Percentiles rank a stretch among this genome's conserved stretches.
Conservation (phyloP, 2,797 vertebrate species). For the Hipposideros larvatus region DNA sequence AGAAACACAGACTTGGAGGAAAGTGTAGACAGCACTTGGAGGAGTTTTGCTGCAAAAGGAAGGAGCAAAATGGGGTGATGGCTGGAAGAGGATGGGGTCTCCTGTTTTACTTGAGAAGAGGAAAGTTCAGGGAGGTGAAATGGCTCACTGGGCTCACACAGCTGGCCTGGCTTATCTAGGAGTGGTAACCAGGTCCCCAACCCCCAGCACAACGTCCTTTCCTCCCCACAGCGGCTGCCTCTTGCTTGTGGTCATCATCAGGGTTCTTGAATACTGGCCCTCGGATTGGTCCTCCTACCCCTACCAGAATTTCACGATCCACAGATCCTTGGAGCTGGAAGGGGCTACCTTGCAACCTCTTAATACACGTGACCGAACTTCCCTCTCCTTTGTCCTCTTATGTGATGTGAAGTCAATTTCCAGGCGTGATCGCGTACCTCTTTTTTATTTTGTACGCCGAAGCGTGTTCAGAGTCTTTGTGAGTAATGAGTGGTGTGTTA, state of each 20-base stretch:
- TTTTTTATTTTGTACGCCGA: background rate
- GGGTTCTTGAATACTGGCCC: background rate
- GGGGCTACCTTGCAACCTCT: background rate
- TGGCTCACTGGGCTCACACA: background rate
- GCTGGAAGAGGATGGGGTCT: background rate
- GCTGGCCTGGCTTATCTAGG: background rate
- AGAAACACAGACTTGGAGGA: background rate
- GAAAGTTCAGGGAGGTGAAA: background rate
- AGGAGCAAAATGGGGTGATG: background rate
- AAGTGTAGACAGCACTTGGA: background rate
- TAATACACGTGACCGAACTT: background rate
- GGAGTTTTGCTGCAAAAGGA: background rate
- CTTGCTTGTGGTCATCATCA: background rate
- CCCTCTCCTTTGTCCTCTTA: background rate
- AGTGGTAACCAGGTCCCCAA: background rate
- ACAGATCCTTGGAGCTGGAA: background rate
- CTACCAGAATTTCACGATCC: background rate
- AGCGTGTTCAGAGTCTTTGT: background rate
- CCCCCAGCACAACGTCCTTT: too few species aligned
- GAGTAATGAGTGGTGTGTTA: too few species aligned
- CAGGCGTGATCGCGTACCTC: background rate
- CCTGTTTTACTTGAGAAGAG: background rate
- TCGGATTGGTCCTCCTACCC: background rate
- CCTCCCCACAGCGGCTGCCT: background rate
- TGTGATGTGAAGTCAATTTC: background rate